phyloP scores from a whole-genome alignment of 1,140 invertebrate species.

The Leptinotarsa defecta region DNA sequence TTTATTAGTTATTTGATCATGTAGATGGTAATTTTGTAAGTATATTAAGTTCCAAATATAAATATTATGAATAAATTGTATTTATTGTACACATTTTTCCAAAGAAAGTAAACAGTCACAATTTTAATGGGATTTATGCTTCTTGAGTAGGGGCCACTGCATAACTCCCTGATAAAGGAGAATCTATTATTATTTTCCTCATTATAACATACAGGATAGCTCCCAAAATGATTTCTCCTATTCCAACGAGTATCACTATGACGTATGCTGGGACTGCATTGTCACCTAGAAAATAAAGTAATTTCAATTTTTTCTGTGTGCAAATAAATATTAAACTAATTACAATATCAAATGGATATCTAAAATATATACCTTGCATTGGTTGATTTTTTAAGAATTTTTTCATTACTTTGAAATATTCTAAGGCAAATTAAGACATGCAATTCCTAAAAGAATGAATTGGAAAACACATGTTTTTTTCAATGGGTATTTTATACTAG shows the following conservation, averaged over 20 bases:
- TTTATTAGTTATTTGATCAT: background rate
- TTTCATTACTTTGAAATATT: too few species aligned
- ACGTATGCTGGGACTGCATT: slow-evolving; percentile 74
- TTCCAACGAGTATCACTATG: slow-evolving; percentile 67
- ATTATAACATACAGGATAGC: slow-evolving; percentile 69
- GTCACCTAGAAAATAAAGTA: slow-evolving; percentile 60
- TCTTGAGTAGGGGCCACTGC: slow-evolving; percentile 30
- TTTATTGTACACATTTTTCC: background rate
- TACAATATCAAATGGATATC: too few species aligned
- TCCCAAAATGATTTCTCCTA: slow-evolving; percentile 68
- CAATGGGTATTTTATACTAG: too few species aligned
- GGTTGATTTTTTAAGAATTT: too few species aligned
- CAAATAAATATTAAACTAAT: too few species aligned
- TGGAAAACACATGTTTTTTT: too few species aligned
- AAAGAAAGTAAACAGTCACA: too few species aligned
- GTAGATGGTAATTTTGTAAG: slow-evolving; percentile 1
- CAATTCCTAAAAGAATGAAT: too few species aligned
- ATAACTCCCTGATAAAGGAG: slow-evolving; percentile 42
- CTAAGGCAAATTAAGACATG: too few species aligned
- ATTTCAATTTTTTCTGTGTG: too few species aligned
- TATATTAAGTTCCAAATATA: background rate
- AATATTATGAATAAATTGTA: background rate
- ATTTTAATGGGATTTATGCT: background rate
- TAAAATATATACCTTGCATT: too few species aligned
- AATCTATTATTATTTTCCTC: slow-evolving; percentile 66